Base-by-base conservation (phyloP, 2,888 invertebrate species). In the Euspilapteryx auroguttella region DNA sequence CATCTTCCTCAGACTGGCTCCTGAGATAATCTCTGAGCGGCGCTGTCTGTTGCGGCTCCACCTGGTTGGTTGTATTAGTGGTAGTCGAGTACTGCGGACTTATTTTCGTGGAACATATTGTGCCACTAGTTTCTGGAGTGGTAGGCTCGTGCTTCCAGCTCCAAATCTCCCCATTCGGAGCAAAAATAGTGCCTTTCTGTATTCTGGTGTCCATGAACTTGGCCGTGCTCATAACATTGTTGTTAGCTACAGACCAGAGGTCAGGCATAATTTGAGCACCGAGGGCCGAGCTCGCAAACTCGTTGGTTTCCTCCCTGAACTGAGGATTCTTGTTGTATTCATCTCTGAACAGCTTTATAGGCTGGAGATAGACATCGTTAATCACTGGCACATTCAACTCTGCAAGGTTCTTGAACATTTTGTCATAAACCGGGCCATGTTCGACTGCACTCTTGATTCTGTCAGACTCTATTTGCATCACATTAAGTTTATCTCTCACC, bases 381-480 rank as follows among this genome's bases (percentile, higher is more conserved):
- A 57, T 53, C 12, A 78, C 62, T 1, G 76, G 61, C 35, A 81
- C 68, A 34, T 76, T 78, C 29, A 79, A 61, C 22, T 78, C 77
- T 24, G 61, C 66, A 14, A 82, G 49, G 34, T 78, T 66, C 32
- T 75, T 76, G 32, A 81, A 66, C 3, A 82, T 49, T 37, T 78
- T 79, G 34, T 81, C 80, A 37, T 82, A 82, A 17, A 80, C 75
- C 0, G 79, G 79, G 0, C 79, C 79, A 44, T 82, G 80, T 41
- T 79, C 75, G 1, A 81, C 69, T 0, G 79, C 79, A 39, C 81
- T 81, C 39, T 80, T 80, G 14, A 82, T 75, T 37, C 79, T 63
- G 31, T 78, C 75, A 0, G 73, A 77, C 40, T 81, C 79, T 13
- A 82, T 75, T 4, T 58, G 71, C 57, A 81, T 66, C 1, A 64